A percentile compares a stretch with the other conserved stretches of the same genome.
Evolutionary conservation across 1,140 invertebrate species (phyloP).

Genomic region (Asbolus verrucosus): DNA sequence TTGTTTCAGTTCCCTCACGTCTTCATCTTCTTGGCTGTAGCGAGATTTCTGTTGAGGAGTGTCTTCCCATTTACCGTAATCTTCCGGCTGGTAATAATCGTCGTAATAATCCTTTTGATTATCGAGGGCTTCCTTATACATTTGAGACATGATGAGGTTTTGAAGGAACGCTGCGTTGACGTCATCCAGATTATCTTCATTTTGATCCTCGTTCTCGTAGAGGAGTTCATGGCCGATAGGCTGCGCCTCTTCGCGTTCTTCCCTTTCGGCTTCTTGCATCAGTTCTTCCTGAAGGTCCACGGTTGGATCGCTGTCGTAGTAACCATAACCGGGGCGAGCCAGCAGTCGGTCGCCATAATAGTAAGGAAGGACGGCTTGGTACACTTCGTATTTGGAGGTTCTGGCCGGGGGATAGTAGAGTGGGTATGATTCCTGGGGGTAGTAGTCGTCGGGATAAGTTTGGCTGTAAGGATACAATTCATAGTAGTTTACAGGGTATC

Average conservation of each 20-base stretch:
- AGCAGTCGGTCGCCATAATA: conserved; percentile 63
- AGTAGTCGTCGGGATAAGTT: conserved; percentile 69
- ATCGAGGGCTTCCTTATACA: conserved; percentile 70
- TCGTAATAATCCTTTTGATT: conserved; percentile 55
- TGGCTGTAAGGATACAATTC: conserved; percentile 68
- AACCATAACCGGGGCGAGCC: conserved; percentile 59
- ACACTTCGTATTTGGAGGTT: conserved; percentile 65
- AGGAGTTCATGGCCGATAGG: conserved; percentile 74
- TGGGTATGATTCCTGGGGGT: conserved; percentile 64
- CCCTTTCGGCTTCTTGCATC: conserved; percentile 67
- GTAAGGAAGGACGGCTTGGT: conserved; percentile 64
- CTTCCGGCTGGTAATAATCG: conserved; percentile 62
- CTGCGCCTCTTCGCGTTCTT: conserved; percentile 66
- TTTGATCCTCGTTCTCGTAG: conserved; percentile 68
- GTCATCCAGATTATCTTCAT: conserved; percentile 67
- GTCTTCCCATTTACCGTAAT: conserved; percentile 61
- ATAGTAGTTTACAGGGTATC: conserved; percentile 63
- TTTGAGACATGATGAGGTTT: conserved; percentile 72
- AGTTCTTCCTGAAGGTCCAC: conserved; percentile 62
- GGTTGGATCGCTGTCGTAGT: conserved; percentile 64
- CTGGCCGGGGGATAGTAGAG: conserved; percentile 62
- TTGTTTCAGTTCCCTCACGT: conserved; percentile 71
- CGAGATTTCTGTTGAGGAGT: conserved; percentile 42
- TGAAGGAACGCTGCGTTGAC: conserved; percentile 73
- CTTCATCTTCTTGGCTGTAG: conserved; percentile 69